Base-by-base conservation (phyloP, 1,140 invertebrate genomes). In the Hydropsyche tenuis region DNA sequence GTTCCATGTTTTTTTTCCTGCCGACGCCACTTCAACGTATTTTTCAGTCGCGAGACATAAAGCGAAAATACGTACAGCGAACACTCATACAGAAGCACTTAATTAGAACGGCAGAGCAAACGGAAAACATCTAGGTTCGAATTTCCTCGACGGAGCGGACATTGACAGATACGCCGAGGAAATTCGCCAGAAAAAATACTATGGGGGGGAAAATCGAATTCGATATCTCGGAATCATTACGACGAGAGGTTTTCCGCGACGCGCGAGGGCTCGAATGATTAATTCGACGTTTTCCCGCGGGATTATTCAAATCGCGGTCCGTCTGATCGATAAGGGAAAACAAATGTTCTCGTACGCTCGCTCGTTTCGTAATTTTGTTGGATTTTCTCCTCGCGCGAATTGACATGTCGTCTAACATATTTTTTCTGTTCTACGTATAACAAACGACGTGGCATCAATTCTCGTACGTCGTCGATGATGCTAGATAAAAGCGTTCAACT, bases 221-320 rank as follows among this genome's bases (percentile, higher is more conserved):
- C 30, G 9, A 9, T 9, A 37, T 37, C 30, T 37, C 30, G 60
- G 23, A 63, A 63, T 63, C 60, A 63, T 63, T 63, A 63, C 23
- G 1, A 11, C 16, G 60, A 63, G 60, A 63, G 60, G 16, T 27
- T 63, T 27, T 63, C 23, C n/a, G 11, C 60, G 60, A 22, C 12
- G 27, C 11, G n/a, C 22, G 60, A 20, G 43, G 30, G 18, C 20
- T 22, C 9, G 66, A 51, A 69, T 69, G 23, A 48, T 68, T 27
- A 30, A 56, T 37, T 23, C 48, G 27, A 42, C 48, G 51, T 70
- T 53, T 69, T 70, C 69, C 51, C 48, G 69, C 51, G 69, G 69
- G 48, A 70, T 70, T 70, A 70, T 70, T 70, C 69, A 70, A 70
- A 70, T 70, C 30, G 69, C 18, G 51, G 4, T n/a, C 69, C 18